A percentile compares a stretch with the other conserved stretches of the same genome.
phyloP scores from a whole-genome alignment of 2,888 invertebrate genomes.

The Hirtodrosophila cameraria region DNA sequence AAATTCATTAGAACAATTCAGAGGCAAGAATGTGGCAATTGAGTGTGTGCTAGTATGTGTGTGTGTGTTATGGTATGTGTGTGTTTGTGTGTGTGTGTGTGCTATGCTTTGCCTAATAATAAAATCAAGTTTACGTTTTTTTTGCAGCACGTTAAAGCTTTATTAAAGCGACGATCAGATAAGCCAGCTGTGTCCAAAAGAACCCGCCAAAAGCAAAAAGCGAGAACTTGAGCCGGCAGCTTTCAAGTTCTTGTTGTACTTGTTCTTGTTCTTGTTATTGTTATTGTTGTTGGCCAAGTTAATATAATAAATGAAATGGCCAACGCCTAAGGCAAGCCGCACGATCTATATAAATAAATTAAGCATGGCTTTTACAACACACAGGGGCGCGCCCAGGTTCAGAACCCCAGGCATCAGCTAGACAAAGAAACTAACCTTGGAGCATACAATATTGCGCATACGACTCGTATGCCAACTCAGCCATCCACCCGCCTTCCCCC shows the following conservation, averaged over 20 bases:
- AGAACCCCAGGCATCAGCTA: constrained; percentile 32
- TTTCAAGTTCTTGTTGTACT: constrained; percentile 14
- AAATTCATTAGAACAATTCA: constrained; percentile 79
- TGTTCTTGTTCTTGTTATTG: constrained; percentile 16
- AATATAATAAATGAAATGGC: constrained; percentile 69
- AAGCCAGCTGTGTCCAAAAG: constrained; percentile 60
- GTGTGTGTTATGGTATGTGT: constrained; percentile 1
- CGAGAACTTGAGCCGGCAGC: constrained; percentile 21
- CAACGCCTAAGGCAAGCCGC: constrained; percentile 75
- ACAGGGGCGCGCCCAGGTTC: constrained; percentile 63
- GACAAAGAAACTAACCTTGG: constrained; percentile 73
- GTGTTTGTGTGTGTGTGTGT: constrained; percentile 7
- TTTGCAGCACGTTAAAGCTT: constrained; percentile 68
- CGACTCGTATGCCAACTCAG: constrained; percentile 15
- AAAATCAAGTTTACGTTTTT: constrained; percentile 74
- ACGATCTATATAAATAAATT: constrained; percentile 78
- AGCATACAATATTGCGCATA: too few species aligned
- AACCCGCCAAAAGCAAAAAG: constrained; percentile 40
- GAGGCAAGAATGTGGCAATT: constrained; percentile 67
- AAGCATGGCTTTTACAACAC: constrained; percentile 61
- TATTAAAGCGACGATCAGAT: constrained; percentile 76
- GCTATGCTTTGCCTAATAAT: constrained; percentile 64
- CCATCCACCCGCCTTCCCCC: not conserved
- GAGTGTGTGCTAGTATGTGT: not conserved
- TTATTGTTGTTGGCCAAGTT: constrained; percentile 35